These are phyloP conservation scores for Talpa occidentalis DNA, from an alignment of 2,113 vertebrate genomes.

Conservation along the genomic window DNA sequence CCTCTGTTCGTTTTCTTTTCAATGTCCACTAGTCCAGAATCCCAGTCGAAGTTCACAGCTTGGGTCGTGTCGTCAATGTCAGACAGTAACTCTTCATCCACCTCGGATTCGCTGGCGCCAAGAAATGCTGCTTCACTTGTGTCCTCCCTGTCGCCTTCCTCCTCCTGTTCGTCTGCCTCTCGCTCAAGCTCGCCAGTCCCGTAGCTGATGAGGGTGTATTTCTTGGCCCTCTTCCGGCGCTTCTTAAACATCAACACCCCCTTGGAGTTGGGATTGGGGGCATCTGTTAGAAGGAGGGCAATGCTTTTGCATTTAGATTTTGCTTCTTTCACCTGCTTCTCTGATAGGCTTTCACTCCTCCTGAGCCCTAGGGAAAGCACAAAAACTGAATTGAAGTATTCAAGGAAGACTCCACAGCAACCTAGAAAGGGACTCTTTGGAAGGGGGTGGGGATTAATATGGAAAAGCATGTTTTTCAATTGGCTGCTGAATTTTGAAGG, in stretches of 20 bases:
- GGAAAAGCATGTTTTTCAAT: background rate
- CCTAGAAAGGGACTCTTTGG: background rate
- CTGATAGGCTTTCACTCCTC: conserved; percentile 95
- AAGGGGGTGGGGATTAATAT: background rate
- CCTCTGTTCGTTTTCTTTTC: conserved; percentile 89
- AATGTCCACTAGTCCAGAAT: conserved; percentile 92
- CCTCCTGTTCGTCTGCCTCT: conserved; percentile 88
- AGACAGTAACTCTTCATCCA: conserved; percentile 91
- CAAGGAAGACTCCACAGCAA: background rate
- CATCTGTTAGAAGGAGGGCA: conserved; percentile 94
- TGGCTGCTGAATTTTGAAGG: background rate
- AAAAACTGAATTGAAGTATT: conserved; percentile 41
- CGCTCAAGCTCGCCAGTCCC: conserved; percentile 94
- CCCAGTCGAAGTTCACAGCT: conserved; percentile 92
- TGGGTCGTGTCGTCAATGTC: conserved; percentile 86
- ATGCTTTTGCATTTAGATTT: conserved; percentile 99
- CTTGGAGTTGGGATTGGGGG: conserved; percentile 96
- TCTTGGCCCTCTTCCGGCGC: conserved; percentile 94
- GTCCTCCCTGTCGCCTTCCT: conserved; percentile 86
- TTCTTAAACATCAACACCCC: conserved; percentile 99
- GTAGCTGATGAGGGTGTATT: conserved; percentile 98
- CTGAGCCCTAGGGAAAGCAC: conserved; percentile 90
- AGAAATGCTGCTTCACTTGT: conserved; percentile 83
- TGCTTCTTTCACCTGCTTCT: conserved; percentile 98
- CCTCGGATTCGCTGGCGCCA: conserved; percentile 89